A percentile compares a stretch with the other conserved stretches of the same genome.
phyloP scores from a whole-genome alignment of 2,113 vertebrate genomes.

The Macrotis lagotis region DNA sequence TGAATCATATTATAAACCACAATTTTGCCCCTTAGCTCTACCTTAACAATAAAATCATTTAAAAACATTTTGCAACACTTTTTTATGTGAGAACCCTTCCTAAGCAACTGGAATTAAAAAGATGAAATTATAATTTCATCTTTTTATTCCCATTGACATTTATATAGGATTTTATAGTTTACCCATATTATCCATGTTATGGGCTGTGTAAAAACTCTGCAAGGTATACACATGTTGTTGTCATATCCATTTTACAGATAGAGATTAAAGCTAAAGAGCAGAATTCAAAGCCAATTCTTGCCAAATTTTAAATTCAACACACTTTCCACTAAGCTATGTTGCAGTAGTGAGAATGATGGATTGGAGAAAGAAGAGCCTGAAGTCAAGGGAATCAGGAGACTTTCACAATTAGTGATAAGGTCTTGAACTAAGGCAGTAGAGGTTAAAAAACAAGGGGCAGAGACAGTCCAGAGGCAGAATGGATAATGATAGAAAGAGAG shows the following conservation, averaged over 20 bases:
- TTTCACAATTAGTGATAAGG: not conserved
- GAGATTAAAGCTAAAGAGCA: not conserved
- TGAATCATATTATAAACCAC: slow-evolving; percentile 38
- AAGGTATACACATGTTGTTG: not conserved
- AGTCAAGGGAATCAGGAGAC: not conserved
- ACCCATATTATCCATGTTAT: not conserved
- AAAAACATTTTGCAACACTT: not conserved
- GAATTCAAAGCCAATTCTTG: not conserved
- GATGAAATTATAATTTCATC: not conserved
- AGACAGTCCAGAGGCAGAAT: not conserved
- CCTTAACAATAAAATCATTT: not conserved
- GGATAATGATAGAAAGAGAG: not conserved
- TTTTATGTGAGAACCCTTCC: not conserved
- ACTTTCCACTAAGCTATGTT: not conserved
- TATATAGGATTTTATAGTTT: not conserved
- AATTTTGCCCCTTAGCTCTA: not conserved
- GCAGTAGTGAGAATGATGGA: not conserved
- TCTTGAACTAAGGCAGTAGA: not conserved
- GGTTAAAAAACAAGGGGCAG: not conserved
- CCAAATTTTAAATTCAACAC: slow-evolving; percentile 5
- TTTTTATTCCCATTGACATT: not conserved
- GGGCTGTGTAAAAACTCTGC: not conserved
- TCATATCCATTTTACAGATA: not conserved
- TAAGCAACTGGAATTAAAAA: not conserved
- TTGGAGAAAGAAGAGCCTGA: not conserved